Base-by-base conservation (phyloP, 2,888 invertebrate genomes). In the Leptarthrus brevirostris region DNA sequence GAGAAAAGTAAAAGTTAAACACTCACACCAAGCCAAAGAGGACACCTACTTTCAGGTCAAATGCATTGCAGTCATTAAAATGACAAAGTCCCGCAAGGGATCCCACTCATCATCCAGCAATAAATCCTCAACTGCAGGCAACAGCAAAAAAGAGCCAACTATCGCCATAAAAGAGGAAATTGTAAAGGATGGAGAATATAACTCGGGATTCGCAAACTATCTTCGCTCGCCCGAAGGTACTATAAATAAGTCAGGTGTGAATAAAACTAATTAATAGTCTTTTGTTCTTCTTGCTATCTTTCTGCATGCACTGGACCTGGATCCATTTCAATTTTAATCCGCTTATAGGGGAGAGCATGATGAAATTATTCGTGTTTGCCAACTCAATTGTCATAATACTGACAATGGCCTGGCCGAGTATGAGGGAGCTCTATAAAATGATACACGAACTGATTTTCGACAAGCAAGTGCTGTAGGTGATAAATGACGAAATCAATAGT, bases 321-420 rank as follows among this genome's bases (percentile, higher is more conserved):
- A 49, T 30, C 1, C 30, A 22, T 18, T 34, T 14, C 12, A 14
- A 3, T 34, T 6, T 26, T 24, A 54, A 44, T 58, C 36, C 26
- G 47, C 20, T 34, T 16, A 72, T 61, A 78, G 86, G 89, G 77
- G 82, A 91, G 77, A 92, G 92, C 80, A 92, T 91, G 84, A 90
- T 94, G 90, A 91, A 91, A 83, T 84, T 93, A n/a, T 94, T 94
- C 82, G 92, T 94, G 20, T 86, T 94, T 74, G 90, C 91, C 49
- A 94, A 94, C 84, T 90, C 92, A 24, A 82, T 93, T 53, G 87
- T 92, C 75, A 86, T 93, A 78, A 89, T 93, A 75, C 84, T 92
- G 12, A 90, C 92, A 0, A 86, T 93, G 84, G 89, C 90, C 12
- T 92, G 91, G 88, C 93, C 94, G 0, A 90, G 91, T 77, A 85